These are phyloP conservation scores for Flexamia atlantica DNA, from an alignment of 2,888 invertebrate genomes.

Conservation along the genomic window DNA sequence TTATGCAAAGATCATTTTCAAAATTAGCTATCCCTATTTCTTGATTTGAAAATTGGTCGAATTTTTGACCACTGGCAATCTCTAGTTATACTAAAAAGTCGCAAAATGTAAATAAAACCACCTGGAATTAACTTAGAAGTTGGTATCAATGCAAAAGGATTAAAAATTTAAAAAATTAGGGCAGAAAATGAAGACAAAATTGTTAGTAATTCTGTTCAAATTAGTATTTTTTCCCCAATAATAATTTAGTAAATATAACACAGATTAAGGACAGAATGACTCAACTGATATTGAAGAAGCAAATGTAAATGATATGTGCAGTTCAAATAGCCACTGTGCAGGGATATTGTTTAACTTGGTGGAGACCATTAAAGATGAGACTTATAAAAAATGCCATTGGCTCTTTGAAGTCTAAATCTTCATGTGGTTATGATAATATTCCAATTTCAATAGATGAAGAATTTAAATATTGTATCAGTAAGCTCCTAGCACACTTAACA, in stretches of 20 bases:
- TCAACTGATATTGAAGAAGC: not conserved
- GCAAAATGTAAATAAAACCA: not conserved
- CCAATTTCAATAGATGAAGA: not conserved
- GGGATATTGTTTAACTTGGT: not conserved
- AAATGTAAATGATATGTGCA: not conserved
- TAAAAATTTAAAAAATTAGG: not conserved
- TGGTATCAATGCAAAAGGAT: not conserved
- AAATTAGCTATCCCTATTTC: no score
- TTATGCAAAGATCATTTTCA: no score
- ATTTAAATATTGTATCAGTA: not conserved
- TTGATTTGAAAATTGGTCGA: no score
- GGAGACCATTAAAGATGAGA: not conserved
- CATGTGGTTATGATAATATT: not conserved
- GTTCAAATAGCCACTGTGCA: not conserved
- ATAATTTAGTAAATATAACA: not conserved
- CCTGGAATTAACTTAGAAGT: not conserved
- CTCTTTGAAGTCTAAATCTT: not conserved
- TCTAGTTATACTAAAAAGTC: not conserved
- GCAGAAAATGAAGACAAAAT: not conserved
- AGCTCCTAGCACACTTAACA: not conserved
- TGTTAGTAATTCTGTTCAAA: not conserved
- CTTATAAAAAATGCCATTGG: not conserved
- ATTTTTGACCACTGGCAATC: no score
- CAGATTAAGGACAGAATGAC: no score
- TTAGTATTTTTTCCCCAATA: no score